These are phyloP conservation scores for Callocephalon fimbriatum DNA, from an alignment of 2,113 vertebrate species.

Conservation along the genomic window DNA sequence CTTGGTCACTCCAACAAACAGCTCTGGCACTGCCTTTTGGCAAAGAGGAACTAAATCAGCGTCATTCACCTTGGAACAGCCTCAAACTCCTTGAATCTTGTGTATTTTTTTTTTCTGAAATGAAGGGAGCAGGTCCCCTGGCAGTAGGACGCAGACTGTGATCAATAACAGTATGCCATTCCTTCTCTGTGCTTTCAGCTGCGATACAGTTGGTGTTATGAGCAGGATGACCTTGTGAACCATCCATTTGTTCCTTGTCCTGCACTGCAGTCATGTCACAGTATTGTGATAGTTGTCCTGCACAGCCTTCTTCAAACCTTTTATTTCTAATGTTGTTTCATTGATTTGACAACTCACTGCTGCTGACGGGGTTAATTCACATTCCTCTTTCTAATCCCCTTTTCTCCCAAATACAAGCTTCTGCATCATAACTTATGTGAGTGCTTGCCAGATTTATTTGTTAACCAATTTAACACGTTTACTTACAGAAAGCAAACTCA, in stretches of 20 bases:
- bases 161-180: neutral
- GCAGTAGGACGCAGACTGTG: neutral
- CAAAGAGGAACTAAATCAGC: conserved; percentile 64
- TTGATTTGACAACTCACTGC: neutral
- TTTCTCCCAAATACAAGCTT: neutral
- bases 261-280: neutral
- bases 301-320: neutral
- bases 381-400: neutral
- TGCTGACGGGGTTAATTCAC: neutral
- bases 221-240: conserved; percentile 6
- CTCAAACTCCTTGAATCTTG: conserved; percentile 40
- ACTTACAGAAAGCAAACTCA: neutral
- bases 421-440: neutral
- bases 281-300: neutral
- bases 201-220: neutral
- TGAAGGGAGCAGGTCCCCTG: neutral
- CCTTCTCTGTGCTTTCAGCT: neutral
- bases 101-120: neutral
- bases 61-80: conserved; percentile 66
- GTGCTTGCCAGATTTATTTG: neutral
- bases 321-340: neutral
- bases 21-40: conserved; percentile 57
- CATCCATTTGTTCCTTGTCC: neutral
- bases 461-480: neutral
- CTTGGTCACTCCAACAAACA: conserved; percentile 61